These are phyloP conservation scores for Ectemnius lituratus DNA, from an alignment of 2,888 invertebrate genomes.

Conservation along the genomic window DNA sequence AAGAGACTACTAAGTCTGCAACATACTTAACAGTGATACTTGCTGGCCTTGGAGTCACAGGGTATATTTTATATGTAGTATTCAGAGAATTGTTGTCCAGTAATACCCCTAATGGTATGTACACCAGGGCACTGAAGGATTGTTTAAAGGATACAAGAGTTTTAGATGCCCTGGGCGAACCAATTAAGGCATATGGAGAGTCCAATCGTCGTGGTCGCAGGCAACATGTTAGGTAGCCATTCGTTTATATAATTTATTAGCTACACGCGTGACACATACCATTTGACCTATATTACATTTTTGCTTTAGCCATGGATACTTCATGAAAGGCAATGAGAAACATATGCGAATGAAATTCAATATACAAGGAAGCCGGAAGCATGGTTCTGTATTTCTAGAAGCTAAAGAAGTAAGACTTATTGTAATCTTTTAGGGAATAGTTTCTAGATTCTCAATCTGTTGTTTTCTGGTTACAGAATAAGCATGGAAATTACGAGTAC, in stretches of 20 bases:
- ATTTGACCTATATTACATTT: not conserved
- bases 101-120: constrained; percentile 91
- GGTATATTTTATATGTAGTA: constrained; percentile 89
- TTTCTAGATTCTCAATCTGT: too few relatives aligned
- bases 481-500: constrained; percentile 87
- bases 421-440: too few relatives aligned
- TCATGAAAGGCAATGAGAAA: constrained; percentile 86
- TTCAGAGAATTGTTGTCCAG: constrained; percentile 93
- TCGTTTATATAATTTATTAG: not conserved
- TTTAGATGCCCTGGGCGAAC: constrained; percentile 91
- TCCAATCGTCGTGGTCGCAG: constrained; percentile 90
- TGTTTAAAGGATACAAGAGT: constrained; percentile 88
- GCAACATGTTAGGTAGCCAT: constrained; percentile 85
- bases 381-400: constrained; percentile 92
- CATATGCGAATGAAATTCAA: constrained; percentile 95
- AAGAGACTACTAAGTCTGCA: constrained; percentile 93
- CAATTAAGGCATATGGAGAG: constrained; percentile 94
- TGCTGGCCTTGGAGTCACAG: constrained; percentile 89
- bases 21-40: constrained; percentile 91
- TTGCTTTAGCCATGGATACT: constrained; percentile 83
- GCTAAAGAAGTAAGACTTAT: constrained; percentile 85
- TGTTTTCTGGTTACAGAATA: constrained; percentile 82
- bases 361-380: constrained; percentile 89
- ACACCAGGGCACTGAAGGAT: constrained; percentile 86
- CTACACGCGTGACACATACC: too few relatives aligned